These are phyloP conservation scores for Meganola albula DNA, from an alignment of 2,888 invertebrate genomes.

Conservation along the genomic window DNA sequence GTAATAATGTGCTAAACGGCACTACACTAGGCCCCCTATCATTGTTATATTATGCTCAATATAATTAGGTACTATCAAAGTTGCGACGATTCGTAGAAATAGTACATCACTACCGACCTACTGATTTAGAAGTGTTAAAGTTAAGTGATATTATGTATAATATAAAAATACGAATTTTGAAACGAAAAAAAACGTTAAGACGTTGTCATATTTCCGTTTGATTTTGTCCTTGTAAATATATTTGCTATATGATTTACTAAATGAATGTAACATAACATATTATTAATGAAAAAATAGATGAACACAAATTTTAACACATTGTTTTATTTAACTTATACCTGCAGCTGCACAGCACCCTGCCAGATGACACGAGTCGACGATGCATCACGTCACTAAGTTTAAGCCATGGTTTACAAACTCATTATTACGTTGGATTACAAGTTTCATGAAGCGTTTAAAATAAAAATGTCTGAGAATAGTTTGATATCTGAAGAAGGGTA, in stretches of 20 bases:
- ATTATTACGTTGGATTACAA: too few relatives aligned
- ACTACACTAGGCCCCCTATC: too few relatives aligned
- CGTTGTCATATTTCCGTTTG: conserved; percentile 69
- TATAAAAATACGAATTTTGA: conserved; percentile 78
- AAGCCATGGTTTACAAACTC: too few relatives aligned
- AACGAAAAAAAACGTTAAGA: conserved; percentile 64
- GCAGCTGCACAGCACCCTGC: too few relatives aligned
- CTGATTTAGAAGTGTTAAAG: conserved; percentile 60
- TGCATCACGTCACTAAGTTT: too few relatives aligned
- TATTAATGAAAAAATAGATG: conserved; percentile 76
- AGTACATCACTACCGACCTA: conserved; percentile 62
- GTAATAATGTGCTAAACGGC: conserved; percentile 24
- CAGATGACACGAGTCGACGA: too few relatives aligned
- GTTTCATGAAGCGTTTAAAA: too few relatives aligned
- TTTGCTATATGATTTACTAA: conserved; percentile 77
- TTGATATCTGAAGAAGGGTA: too few relatives aligned
- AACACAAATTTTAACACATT: conserved; percentile 64
- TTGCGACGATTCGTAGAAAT: conserved; percentile 52
- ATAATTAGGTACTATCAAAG: conserved; percentile 17
- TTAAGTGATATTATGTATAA: conserved; percentile 76
- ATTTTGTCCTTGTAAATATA: conserved; percentile 76
- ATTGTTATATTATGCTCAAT: conserved; percentile 22
- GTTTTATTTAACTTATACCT: too few relatives aligned
- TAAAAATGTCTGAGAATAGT: too few relatives aligned
- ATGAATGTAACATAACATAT: conserved; percentile 78